Percentiles rank a stretch among this genome's conserved stretches.
phyloP scores from a whole-genome alignment of 2,888 invertebrate genomes.

The Tridacna gigas region DNA sequence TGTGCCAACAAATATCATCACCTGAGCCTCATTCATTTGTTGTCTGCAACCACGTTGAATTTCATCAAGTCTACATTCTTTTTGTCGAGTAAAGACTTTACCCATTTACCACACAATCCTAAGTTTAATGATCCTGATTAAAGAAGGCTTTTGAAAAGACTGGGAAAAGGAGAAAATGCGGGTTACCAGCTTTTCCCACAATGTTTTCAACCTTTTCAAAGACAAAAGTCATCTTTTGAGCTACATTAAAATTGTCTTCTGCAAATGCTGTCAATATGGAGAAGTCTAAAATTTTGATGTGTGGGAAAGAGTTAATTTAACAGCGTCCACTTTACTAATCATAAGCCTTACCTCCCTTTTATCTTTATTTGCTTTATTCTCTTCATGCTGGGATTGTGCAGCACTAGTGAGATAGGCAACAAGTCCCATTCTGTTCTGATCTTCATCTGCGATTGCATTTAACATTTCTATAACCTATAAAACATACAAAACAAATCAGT shows the following conservation, averaged over 20 bases:
- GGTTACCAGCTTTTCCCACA: no score
- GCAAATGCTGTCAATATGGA: no score
- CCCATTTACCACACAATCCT: no score
- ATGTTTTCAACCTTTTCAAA: no score
- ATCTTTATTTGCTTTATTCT: conserved; percentile 38
- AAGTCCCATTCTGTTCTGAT: conserved; percentile 64
- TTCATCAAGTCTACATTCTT: background rate
- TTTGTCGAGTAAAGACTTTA: background rate
- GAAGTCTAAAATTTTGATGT: no score
- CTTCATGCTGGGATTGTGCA: conserved; percentile 62
- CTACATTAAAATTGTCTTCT: no score
- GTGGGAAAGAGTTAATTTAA: no score
- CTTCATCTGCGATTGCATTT: conserved; percentile 62
- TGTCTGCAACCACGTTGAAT: background rate
- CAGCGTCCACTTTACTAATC: background rate
- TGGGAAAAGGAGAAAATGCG: no score
- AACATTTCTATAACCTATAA: conserved; percentile 65
- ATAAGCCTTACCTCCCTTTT: conserved; percentile 19
- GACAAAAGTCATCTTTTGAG: no score
- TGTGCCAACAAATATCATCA: background rate
- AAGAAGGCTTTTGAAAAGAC: no score
- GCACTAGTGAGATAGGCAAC: conserved; percentile 65
- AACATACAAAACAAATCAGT: background rate
- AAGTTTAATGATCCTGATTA: no score
- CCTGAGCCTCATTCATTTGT: background rate